Evolutionary conservation across 2,113 vertebrate genomes (phyloP).

Genomic region (Hydropotes inermis): DNA sequence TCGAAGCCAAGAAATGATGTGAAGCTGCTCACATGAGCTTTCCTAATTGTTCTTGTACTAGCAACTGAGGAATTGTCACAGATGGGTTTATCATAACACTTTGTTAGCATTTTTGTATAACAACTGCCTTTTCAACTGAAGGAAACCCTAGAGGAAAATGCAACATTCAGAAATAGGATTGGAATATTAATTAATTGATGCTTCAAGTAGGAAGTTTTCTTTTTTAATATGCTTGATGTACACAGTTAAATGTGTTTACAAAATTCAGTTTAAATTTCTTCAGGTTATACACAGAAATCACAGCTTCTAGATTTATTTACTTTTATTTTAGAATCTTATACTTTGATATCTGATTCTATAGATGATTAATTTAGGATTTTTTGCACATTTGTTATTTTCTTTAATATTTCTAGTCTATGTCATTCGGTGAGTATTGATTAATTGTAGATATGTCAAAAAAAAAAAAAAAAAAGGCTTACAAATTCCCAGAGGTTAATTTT

Average conservation of each 20-base stretch:
- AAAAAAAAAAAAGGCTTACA: background rate
- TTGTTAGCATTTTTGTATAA: conserved; percentile 69
- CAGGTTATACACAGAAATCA: background rate
- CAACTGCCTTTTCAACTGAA: conserved; percentile 73
- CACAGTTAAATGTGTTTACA: background rate
- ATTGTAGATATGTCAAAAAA: background rate
- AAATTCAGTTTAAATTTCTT: background rate
- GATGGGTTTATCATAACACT: conserved; percentile 72
- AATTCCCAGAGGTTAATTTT: background rate
- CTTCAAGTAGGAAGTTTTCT: conserved; percentile 42
- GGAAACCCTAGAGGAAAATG: conserved; percentile 74
- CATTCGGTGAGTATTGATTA: background rate
- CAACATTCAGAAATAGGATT: conserved; percentile 41
- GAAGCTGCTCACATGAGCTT: conserved; percentile 59
- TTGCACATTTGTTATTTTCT: background rate
- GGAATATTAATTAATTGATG: conserved; percentile 73
- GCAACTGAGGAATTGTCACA: conserved; percentile 68
- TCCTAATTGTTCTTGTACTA: conserved; percentile 68
- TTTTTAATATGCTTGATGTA: background rate
- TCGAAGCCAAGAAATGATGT: conserved; percentile 51
- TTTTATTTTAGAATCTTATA: background rate
- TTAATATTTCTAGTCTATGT: background rate
- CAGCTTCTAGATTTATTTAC: background rate
- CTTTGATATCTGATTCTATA: conserved; percentile 21
- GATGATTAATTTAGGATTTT: background rate